These are phyloP conservation scores for Gastrophryne carolinensis DNA, from an alignment of 2,797 vertebrate genomes.

Conservation along the genomic window DNA sequence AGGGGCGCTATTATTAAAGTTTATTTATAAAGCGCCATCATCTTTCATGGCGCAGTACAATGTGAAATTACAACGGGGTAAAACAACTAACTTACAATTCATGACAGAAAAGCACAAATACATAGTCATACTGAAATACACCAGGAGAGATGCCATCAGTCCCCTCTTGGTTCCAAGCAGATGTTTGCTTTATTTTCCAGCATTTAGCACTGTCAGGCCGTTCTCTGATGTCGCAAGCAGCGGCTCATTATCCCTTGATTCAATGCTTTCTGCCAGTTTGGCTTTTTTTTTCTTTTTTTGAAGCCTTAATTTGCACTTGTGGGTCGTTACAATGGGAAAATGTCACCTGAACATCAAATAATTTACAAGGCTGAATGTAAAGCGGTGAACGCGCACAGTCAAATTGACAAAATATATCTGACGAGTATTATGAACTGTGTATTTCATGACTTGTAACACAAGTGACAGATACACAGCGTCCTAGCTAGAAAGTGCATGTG, in stretches of 20 bases:
- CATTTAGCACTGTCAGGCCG: constrained; percentile 9
- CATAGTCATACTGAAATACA: too few relatives aligned
- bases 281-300: constrained; percentile 30
- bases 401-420: constrained; percentile 3
- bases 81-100: too few relatives aligned
- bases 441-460: neutral
- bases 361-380: constrained; percentile 9
- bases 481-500: neutral
- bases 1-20: too few relatives aligned
- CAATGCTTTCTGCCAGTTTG: constrained; percentile 4
- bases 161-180: neutral
- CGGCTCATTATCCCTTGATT: constrained; percentile 34
- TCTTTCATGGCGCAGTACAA: too few relatives aligned
- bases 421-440: neutral
- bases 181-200: constrained; percentile 4
- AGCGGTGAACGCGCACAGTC: neutral
- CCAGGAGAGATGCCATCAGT: too few relatives aligned
- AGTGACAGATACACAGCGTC: neutral
- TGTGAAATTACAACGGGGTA: too few relatives aligned
- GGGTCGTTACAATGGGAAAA: constrained; percentile 25
- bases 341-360: constrained; percentile 10
- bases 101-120: too few relatives aligned
- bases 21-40: too few relatives aligned
- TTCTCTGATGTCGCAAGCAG: constrained; percentile 6
- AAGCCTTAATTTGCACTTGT: constrained; percentile 45